Evolutionary conservation across 2,888 invertebrate species (phyloP), one percentile per base, ranked within the genome.

Genomic region (Ditylenchus weischeri): DNA sequence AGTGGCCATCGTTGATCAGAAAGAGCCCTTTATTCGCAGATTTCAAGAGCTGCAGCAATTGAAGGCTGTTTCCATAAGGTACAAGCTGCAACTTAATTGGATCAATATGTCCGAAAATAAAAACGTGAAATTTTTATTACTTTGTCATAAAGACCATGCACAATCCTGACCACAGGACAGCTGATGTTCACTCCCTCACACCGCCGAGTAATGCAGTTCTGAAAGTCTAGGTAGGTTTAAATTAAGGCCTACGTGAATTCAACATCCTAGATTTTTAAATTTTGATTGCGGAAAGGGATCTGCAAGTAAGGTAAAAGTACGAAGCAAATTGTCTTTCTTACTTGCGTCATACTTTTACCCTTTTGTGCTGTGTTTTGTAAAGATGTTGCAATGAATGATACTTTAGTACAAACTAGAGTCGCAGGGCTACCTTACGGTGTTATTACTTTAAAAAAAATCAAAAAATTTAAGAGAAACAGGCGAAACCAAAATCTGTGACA

Each of bases 121-220:
- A 43, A 43, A 15, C 3, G 8, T 13, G 15, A 6, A 43, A 51
- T 10, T n/a, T 48, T 62, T 0, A n/a, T 11, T 38, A 67, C 71
- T 35, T 64, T 66, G 58, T 72, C 72, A 21, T 71, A 51, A 36
- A 72, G 48, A 29, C 72, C 72, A 57, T 72, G 72, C 6, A 72
- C 72, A 57, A 72, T 72, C 35, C 72, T 57, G 19, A 74, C 43
- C 8, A 43, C 62, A 8, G 72, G 72, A 57, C 65, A 72, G 35
- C 70, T 47, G 23, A 71, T 18, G 11, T 29, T 18, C 21, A 69
- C 62, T n/a, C 65, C 47, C 19, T 57, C 59, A 19, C 10, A 13
- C 13, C 54, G 11, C 7, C 57, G 58, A 23, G 57, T 13, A 5
- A 64, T 18, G 51, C 72, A 72, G 54, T 72, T 71, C 73, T 72